Evolutionary conservation across 2,888 invertebrate species (phyloP).

Genomic region (Phyllotreta striolata): DNA sequence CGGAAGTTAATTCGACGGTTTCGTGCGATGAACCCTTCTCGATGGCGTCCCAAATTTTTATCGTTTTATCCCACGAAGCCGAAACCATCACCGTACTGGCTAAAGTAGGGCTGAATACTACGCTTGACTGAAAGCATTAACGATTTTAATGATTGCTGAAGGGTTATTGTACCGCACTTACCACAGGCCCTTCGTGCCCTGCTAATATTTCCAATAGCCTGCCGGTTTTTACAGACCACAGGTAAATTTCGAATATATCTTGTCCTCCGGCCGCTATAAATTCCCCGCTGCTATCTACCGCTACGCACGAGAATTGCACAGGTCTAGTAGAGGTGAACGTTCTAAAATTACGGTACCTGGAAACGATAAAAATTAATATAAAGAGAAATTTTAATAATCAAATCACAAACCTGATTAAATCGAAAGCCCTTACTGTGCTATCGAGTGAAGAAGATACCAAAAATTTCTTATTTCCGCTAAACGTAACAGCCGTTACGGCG

Average conservation of each 20-base stretch:
- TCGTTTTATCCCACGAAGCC: conserved; percentile 94
- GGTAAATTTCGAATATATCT: conserved; percentile 92
- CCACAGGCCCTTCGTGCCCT: conserved; percentile 94
- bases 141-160: not conserved
- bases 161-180: conserved; percentile 50
- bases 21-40: conserved; percentile 83
- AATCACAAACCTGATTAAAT: conserved; percentile 76
- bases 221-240: conserved; percentile 96
- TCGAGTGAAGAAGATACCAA: conserved; percentile 94
- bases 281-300: conserved; percentile 89
- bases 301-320: conserved; percentile 90
- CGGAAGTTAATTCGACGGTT: conserved; percentile 77
- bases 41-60: conserved; percentile 91
- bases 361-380: conserved; percentile 22
- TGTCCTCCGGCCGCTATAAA: conserved; percentile 94
- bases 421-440: conserved; percentile 96
- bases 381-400: conserved; percentile 4
- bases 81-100: conserved; percentile 82
- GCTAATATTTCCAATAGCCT: conserved; percentile 87
- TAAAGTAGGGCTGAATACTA: conserved; percentile 80
- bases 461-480: conserved; percentile 92
- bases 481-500: conserved; percentile 82
- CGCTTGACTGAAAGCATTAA: conserved; percentile 58
- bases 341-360: conserved; percentile 95
- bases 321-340: conserved; percentile 92